These are phyloP conservation scores for Asarcornis scutulata DNA, from an alignment of 2,113 vertebrate species.

Conservation along the genomic window DNA sequence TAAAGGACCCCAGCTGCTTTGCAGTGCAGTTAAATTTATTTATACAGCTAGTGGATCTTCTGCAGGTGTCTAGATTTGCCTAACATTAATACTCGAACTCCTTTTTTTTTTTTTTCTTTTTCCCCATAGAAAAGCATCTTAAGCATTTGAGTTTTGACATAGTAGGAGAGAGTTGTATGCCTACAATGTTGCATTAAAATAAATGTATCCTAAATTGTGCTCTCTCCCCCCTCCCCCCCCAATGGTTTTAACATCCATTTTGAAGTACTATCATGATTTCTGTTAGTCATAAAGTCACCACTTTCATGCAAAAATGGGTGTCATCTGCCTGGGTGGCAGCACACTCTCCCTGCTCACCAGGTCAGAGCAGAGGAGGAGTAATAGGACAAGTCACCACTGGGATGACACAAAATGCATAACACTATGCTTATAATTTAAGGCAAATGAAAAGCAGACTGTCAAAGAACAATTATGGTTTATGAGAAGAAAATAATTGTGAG, in stretches of 20 bases:
- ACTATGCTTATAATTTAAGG: not conserved
- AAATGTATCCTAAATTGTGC: not conserved
- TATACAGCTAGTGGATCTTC: not conserved
- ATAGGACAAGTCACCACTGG: not conserved
- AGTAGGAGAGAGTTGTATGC: not conserved
- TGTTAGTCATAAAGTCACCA: not conserved
- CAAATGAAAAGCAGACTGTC: conserved; percentile 5
- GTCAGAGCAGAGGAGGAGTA: not conserved
- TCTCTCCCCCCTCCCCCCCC: not conserved
- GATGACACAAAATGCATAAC: not conserved
- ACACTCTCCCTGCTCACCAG: not conserved
- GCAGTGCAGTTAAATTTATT: too few species aligned
- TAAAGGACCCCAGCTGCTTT: not conserved
- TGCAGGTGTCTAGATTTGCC: not conserved
- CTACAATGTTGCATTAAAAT: not conserved
- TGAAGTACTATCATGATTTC: not conserved
- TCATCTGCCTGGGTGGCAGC: not conserved
- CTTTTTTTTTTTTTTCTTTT: not conserved
- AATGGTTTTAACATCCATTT: not conserved
- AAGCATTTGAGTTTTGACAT: not conserved
- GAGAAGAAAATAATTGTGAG: conserved; percentile 7
- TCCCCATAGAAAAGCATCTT: too few species aligned
- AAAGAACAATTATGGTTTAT: not conserved
- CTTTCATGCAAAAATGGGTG: not conserved
- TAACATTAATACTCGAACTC: not conserved